Base-by-base conservation (phyloP, 1,140 invertebrate species). In the Octopus bimaculoides region DNA sequence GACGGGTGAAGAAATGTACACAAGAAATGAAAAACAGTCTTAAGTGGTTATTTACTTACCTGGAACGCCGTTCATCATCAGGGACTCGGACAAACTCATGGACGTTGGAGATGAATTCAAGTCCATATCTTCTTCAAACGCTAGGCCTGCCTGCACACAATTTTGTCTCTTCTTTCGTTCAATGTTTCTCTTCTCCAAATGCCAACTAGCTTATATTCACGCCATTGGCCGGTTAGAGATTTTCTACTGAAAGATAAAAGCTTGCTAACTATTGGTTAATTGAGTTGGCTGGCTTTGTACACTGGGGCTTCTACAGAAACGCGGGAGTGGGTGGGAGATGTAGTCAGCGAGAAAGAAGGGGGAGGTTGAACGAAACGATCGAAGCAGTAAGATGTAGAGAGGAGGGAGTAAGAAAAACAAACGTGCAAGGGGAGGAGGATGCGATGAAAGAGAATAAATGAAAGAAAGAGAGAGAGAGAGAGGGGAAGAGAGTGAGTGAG, bases 221-320 rank as follows among this genome's bases (percentile, higher is more conserved):
- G 52, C 52, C 74, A 75, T 52, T 75, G 74, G 74, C n/a, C 52
- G 52, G 74, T 75, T 75, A 75, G 74, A 53, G 74, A 52, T 41
- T 52, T 41, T 75, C 74, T 14, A 41, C n/a, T 14, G 74, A 41
- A 75, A 75, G 74, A 75, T 75, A 75, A 75, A 75, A 75, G 74
- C 74, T 53, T 75, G 74, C 74, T 75, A 75, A 75, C 74, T 75
- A 75, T 75, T 75, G 74, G 74, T 75, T 75, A 75, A 75, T 75
- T 75, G 74, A 41, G 41, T 20, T 41, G 74, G 66, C 66, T 71
- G 66, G 66, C 14, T 14, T 41, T 20, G 66, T 71, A 20, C 66
- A 71, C 66, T 20, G 26, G 66, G 66, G 66, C 66, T 71, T 71
- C 66, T 20, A 14, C 17, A 71, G 26, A 71, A 71, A 71, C 17